These are phyloP conservation scores for Montipora capitata DNA, from an alignment of 92 coral and sea anemone genomes.

Conservation along the genomic window DNA sequence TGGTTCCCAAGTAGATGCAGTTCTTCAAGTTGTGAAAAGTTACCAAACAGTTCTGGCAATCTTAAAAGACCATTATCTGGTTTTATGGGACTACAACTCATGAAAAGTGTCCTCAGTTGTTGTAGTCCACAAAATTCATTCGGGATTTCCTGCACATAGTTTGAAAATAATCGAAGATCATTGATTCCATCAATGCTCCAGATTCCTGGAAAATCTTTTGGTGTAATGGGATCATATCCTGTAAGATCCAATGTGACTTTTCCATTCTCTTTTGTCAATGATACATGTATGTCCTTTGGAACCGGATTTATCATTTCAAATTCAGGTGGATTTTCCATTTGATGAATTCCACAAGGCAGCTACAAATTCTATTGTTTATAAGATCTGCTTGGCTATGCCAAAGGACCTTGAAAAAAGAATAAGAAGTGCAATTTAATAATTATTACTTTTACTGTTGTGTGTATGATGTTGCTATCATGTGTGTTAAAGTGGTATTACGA, in stretches of 20 bases:
- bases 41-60: constrained; percentile 75
- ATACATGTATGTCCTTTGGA: constrained; percentile 48
- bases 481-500: too few species aligned
- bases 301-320: constrained; percentile 67
- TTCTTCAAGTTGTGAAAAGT: constrained; percentile 57
- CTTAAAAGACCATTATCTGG: constrained; percentile 57
- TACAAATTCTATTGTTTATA: neutral
- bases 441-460: too few species aligned
- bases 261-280: constrained; percentile 70
- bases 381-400: neutral
- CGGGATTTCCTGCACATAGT: constrained; percentile 73
- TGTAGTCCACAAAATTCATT: constrained; percentile 66
- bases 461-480: too few species aligned
- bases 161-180: constrained; percentile 84
- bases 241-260: constrained; percentile 77
- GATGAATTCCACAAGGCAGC: neutral
- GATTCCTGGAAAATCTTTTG: constrained; percentile 70
- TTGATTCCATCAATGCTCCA: constrained; percentile 55
- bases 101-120: constrained; percentile 69
- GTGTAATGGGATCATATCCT: constrained; percentile 72
- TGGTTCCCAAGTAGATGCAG: constrained; percentile 84
- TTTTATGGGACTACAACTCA: constrained; percentile 72
- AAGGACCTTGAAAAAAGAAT: neutral
- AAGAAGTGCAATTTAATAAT: neutral
- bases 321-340: constrained; percentile 19